Base-by-base conservation (phyloP, 2,888 invertebrate species). In the Disparrhopalites patrizii region DNA sequence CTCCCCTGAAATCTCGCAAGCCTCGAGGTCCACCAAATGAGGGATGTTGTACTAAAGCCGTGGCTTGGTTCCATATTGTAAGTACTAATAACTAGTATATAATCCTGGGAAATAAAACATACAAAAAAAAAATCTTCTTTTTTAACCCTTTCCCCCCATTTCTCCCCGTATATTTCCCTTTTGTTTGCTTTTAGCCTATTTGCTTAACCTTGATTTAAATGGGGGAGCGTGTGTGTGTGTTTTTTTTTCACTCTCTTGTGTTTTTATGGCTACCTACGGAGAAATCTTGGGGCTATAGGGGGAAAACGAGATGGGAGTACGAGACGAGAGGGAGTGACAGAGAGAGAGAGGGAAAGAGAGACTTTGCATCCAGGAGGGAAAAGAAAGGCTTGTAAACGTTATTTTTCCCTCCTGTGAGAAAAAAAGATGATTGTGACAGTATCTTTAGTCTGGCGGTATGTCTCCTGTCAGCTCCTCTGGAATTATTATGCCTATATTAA, bases 121-220 rank as follows among this genome's bases (percentile, higher is more conserved):
- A n/a, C n/a, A n/a, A n/a, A n/a, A n/a, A n/a, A n/a, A n/a, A n/a
- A n/a, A n/a, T n/a, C n/a, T n/a, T n/a, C n/a, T n/a, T n/a, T n/a
- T n/a, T n/a, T n/a, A n/a, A n/a, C n/a, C n/a, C n/a, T n/a, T n/a
- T n/a, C 3, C n/a, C 10, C 40, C 40, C 40, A 5, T 40, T n/a
- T n/a, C n/a, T n/a, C 23, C 20, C 15, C 18, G 38, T 56, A 25
- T 23, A 7, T 38, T 40, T 15, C 28, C 31, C 18, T 8, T 31
- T 43, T 60, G n/a, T 60, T 10, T 31, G 31, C 18, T 50, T 23
- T n/a, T 52, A 28, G 7, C 20, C 5, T 61, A 61, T 61, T 61
- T 61, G 30, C 36, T 51, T 51, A 61, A 61, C 61, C 61, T 61
- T 61, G 50, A 61, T 61, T 47, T 60, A 38, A 56, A 56, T 33